A percentile compares a stretch with the other conserved stretches of the same genome.
Evolutionary conservation across 1,140 invertebrate species (phyloP).

Genomic region (Neoseiulus cucumeris): DNA sequence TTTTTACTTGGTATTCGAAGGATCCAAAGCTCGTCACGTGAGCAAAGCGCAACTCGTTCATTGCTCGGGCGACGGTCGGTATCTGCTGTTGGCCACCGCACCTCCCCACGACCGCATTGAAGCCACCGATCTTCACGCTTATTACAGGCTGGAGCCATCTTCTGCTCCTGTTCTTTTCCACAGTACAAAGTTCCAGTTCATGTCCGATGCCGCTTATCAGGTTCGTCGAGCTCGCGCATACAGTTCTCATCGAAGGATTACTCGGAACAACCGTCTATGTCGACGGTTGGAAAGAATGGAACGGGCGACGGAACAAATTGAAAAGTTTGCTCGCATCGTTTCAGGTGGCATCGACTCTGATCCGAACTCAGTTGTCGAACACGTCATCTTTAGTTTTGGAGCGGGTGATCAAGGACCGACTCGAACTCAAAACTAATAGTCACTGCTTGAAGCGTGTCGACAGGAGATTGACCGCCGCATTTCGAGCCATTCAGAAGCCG

Average conservation of each 20-base stretch:
- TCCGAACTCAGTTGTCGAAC: constrained; percentile 2
- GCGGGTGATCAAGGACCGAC: background rate
- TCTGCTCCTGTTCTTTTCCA: background rate
- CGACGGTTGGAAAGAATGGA: no score
- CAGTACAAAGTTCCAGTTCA: background rate
- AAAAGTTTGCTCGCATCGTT: background rate
- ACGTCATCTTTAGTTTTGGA: background rate
- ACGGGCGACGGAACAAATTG: no score
- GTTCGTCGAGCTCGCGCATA: background rate
- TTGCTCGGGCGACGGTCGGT: background rate
- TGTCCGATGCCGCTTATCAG: constrained; percentile 6
- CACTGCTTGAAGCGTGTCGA: background rate
- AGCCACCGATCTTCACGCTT: background rate
- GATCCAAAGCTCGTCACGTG: background rate
- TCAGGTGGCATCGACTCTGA: background rate
- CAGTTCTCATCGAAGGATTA: no score
- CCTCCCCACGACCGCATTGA: background rate
- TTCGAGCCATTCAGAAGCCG: constrained; percentile 3
- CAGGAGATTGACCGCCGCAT: background rate
- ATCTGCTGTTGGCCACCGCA: background rate
- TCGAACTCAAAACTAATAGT: background rate
- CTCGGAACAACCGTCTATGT: no score
- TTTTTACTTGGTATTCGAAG: background rate
- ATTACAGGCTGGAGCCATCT: background rate
- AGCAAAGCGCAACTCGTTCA: background rate